A percentile compares a stretch with the other conserved stretches of the same genome.
Evolutionary conservation across 2,797 vertebrate genomes (phyloP).

Genomic region (Poeciliopsis turneri): DNA sequence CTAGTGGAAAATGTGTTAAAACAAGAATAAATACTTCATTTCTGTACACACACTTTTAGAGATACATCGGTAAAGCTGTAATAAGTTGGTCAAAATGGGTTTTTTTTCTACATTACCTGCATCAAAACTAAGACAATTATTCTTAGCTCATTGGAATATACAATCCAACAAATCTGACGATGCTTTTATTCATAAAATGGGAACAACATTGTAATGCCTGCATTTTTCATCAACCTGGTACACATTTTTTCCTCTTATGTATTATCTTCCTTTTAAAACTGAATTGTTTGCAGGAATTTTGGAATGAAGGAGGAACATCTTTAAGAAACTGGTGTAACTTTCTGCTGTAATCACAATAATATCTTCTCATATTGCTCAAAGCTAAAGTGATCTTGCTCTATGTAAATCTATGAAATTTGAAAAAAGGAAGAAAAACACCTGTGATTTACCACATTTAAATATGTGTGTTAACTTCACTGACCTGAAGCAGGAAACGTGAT

Average conservation of each 20-base stretch:
- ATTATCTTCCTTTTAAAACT: too few species aligned
- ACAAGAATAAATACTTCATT: not conserved
- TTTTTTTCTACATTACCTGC: not conserved
- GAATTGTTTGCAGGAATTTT: too few species aligned
- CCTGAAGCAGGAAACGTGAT: not conserved
- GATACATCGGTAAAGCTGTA: not conserved
- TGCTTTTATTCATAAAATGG: too few species aligned
- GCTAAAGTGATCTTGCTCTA: not conserved
- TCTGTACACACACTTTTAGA: not conserved
- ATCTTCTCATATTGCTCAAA: not conserved
- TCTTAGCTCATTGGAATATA: too few species aligned
- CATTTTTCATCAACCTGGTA: too few species aligned
- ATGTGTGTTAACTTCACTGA: not conserved
- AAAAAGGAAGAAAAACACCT: not conserved
- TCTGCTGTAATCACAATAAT: too few species aligned
- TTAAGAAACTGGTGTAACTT: too few species aligned
- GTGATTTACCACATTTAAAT: not conserved
- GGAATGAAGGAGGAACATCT: too few species aligned
- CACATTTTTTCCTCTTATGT: too few species aligned
- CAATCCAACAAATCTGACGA: too few species aligned
- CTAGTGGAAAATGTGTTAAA: not conserved
- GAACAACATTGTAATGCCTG: too few species aligned
- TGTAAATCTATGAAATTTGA: not conserved
- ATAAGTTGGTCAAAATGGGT: not conserved
- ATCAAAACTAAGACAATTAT: not conserved